Base-by-base conservation (phyloP, 2,113 vertebrate genomes). In the Petroica traversi region DNA sequence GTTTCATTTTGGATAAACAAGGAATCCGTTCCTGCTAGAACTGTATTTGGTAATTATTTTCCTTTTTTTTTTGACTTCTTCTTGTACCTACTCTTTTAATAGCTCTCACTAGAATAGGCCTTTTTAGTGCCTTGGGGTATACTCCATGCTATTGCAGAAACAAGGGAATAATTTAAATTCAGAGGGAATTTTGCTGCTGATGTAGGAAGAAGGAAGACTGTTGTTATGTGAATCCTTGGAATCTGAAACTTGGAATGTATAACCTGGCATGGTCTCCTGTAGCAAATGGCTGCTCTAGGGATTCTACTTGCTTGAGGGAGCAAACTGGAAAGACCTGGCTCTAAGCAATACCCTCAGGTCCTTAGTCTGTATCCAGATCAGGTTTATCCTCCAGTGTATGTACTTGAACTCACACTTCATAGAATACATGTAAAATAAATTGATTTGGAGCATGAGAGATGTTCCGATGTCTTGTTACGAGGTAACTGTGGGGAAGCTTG, bases 1-100 rank as follows among this genome's bases (percentile, higher is more conserved):
- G 99, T 99, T 98, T 99, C 99, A 58, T 99, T 99, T 98, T 99
- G 99, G 99, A 99, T 99, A 98, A 99, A 99, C 97, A 99, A 99
- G 95, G 99, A 99, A 93, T 99, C 99, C 0, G 99, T 99, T 96
- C 99, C 99, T 59, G 99, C 99, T 58, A 98, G 99, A 97, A 99
- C 99, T 52, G 99, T 99, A 63, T 99, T 99, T 94, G 99, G 99
- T 99, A 99, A 95, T 98, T 98, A 97, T 81, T 93, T 95, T 46
- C 46, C 95, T 83, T 86, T 45, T 86, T 85, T 80, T 23, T 69
- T 33, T 22, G n/a, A 36, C 41, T 81, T 41, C 63, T 74, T 36
- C 36, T 71, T 9, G 0, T 76, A 20, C 7, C 77, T 57, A 12
- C 9, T 76, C 25, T 75, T 66, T 33, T 79, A 57, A 36, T 28